Percentiles rank a stretch among this genome's conserved stretches.
phyloP scores from a whole-genome alignment of 2,113 vertebrate species.

The Microtus pennsylvanicus region DNA sequence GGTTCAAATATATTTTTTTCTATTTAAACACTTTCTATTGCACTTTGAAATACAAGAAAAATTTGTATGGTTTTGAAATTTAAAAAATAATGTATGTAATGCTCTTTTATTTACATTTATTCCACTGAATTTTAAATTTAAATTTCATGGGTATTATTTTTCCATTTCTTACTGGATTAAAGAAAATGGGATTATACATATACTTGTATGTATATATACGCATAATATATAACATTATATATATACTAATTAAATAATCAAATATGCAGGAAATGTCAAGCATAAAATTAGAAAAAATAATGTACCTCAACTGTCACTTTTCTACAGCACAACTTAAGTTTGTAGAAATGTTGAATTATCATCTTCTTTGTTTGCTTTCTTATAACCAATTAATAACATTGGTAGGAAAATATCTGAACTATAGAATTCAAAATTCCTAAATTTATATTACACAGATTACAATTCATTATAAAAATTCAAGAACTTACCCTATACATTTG shows the following conservation, averaged over 20 bases:
- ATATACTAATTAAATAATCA: background rate
- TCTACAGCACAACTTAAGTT: background rate
- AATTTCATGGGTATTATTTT: background rate
- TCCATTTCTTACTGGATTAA: background rate
- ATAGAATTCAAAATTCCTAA: background rate
- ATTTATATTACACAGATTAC: background rate
- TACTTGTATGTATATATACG: background rate
- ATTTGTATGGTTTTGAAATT: background rate
- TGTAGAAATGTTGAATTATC: background rate
- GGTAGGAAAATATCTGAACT: background rate
- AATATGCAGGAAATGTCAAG: background rate
- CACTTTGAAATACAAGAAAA: background rate
- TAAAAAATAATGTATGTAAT: background rate
- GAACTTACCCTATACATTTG: background rate
- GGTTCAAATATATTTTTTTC: background rate
- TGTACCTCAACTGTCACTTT: background rate
- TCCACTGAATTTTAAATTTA: background rate
- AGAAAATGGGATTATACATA: background rate
- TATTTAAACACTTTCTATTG: background rate
- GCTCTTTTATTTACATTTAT: background rate
- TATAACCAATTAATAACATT: background rate
- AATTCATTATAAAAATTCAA: background rate
- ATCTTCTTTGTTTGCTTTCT: background rate
- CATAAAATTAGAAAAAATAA: background rate
- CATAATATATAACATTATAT: background rate